Percentiles rank a stretch among this genome's conserved stretches.
These are phyloP conservation scores for Amphibalanus amphitrite DNA, from an alignment of 1,140 invertebrate genomes.

Conservation along the genomic window DNA sequence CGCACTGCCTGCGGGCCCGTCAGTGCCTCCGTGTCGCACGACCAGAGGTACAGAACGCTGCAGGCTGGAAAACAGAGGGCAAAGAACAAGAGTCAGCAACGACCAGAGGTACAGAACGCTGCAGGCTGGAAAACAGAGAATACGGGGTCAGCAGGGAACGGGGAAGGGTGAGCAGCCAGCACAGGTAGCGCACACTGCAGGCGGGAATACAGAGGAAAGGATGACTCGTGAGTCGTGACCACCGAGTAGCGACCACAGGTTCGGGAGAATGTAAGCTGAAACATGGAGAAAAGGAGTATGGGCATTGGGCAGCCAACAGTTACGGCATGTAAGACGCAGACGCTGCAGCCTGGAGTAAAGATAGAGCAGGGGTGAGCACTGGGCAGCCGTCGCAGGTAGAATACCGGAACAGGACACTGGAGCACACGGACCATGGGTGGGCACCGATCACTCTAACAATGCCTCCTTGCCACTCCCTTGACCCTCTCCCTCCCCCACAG, in stretches of 20 bases:
- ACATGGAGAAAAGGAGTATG: too few relatives aligned
- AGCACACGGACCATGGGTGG: too few relatives aligned
- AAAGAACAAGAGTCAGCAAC: slow-evolving; percentile 39
- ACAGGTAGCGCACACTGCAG: not conserved
- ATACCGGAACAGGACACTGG: too few relatives aligned
- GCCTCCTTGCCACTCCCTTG: not conserved
- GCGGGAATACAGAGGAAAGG: too few relatives aligned
- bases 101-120: slow-evolving; percentile 50
- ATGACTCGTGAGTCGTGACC: too few relatives aligned
- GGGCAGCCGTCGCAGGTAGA: too few relatives aligned
- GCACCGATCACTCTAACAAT: not conserved
- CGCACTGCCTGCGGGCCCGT: slow-evolving; percentile 93
- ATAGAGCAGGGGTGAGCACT: too few relatives aligned
- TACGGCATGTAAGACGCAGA: too few relatives aligned
- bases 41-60: slow-evolving; percentile 80
- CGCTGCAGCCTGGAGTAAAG: too few relatives aligned
- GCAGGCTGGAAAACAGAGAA: slow-evolving; percentile 40
- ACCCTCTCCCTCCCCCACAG: not conserved
- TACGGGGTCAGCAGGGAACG: not conserved
- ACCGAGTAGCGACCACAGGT: too few relatives aligned
- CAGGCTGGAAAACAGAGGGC: slow-evolving; percentile 46
- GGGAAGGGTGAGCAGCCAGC: not conserved
- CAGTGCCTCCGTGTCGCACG: slow-evolving; percentile 81
- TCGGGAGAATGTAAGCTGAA: too few relatives aligned
- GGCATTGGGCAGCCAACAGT: too few relatives aligned